Conservation (phyloP, 1,140 invertebrate species). For the Hyles euphorbiae region DNA sequence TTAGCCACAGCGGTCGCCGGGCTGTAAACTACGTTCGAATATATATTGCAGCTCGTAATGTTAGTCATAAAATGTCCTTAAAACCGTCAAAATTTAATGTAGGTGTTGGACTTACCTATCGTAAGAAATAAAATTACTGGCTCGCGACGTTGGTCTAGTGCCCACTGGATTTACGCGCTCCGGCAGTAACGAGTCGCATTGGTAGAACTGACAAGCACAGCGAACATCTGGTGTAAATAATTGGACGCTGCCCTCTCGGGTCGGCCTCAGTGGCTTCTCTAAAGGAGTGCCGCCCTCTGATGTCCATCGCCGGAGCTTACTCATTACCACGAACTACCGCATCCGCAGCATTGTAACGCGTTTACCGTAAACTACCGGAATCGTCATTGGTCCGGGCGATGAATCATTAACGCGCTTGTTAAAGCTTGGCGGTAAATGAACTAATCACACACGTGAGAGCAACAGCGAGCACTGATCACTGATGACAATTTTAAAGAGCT, state of each 20-base stretch:
- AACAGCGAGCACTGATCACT: constrained; percentile 67
- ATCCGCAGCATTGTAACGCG: constrained; percentile 39
- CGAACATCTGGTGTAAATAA: constrained; percentile 84
- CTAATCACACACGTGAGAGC: constrained; percentile 65
- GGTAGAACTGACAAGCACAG: constrained; percentile 89
- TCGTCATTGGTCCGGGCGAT: constrained; percentile 27
- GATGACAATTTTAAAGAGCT: constrained; percentile 72
- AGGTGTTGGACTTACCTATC: constrained; percentile 55
- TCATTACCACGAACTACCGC: constrained; percentile 54
- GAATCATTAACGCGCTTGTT: constrained; percentile 52
- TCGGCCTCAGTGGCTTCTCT: constrained; percentile 75
- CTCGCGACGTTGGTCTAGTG: constrained; percentile 73
- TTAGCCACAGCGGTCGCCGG: constrained; percentile 67
- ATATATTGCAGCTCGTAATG: constrained; percentile 48
- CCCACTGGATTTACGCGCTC: constrained; percentile 81
- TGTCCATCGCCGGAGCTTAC: constrained; percentile 75
- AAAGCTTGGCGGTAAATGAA: constrained; percentile 58
- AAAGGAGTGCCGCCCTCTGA: constrained; percentile 79
- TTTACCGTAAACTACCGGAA: constrained; percentile 25
- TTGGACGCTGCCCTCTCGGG: constrained; percentile 79
- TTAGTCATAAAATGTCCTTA: constrained; percentile 41
- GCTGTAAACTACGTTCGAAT: constrained; percentile 44
- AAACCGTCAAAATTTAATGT: constrained; percentile 34
- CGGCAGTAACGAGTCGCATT: constrained; percentile 85
- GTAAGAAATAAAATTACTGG: constrained; percentile 66